phyloP scores from a whole-genome alignment of 2,888 invertebrate species.

The Bedellia somnulentella region DNA sequence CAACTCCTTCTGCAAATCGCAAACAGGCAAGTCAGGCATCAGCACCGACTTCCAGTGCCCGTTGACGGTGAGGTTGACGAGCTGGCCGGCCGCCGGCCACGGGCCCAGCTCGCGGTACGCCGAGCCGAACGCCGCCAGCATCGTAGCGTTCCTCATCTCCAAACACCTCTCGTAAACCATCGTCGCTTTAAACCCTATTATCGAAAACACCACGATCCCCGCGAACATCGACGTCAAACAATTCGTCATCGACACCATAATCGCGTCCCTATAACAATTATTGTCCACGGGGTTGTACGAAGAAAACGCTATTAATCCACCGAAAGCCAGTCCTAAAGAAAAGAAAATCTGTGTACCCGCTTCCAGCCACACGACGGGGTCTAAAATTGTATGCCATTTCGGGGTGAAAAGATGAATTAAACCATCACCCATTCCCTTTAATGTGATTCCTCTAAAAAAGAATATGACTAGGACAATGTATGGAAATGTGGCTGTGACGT shows the following conservation, averaged over 20 bases:
- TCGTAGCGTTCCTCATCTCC: slow-evolving; percentile 62
- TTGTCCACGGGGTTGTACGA: slow-evolving; percentile 97
- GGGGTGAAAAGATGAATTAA: slow-evolving; percentile 88
- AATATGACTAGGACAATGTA: slow-evolving; percentile 94
- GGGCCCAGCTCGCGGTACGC: slow-evolving; percentile 42
- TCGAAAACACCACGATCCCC: slow-evolving; percentile 93
- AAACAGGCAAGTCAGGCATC: slow-evolving; percentile 71
- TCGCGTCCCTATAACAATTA: slow-evolving; percentile 92
- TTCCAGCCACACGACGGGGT: slow-evolving; percentile 96
- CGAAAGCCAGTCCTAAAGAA: slow-evolving; percentile 92
- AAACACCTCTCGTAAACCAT: slow-evolving; percentile 80
- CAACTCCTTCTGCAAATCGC: slow-evolving; percentile 82
- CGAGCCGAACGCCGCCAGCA: slow-evolving; percentile 60
- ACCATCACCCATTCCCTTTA: slow-evolving; percentile 86
- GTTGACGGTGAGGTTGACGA: slow-evolving; percentile 50
- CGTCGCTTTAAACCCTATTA: slow-evolving; percentile 91
- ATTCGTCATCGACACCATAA: slow-evolving; percentile 90
- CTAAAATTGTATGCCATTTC: slow-evolving; percentile 86
- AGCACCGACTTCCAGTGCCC: slow-evolving; percentile 60
- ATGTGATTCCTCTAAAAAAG: slow-evolving; percentile 90
- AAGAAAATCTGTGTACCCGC: slow-evolving; percentile 98
- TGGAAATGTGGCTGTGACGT: slow-evolving; percentile 95
- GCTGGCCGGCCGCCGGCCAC: slow-evolving; percentile 60
- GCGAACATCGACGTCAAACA: slow-evolving; percentile 96
- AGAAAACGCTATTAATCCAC: slow-evolving; percentile 93